Evolutionary conservation across 2,113 vertebrate species (phyloP).

Genomic region (Apteryx mantelli): DNA sequence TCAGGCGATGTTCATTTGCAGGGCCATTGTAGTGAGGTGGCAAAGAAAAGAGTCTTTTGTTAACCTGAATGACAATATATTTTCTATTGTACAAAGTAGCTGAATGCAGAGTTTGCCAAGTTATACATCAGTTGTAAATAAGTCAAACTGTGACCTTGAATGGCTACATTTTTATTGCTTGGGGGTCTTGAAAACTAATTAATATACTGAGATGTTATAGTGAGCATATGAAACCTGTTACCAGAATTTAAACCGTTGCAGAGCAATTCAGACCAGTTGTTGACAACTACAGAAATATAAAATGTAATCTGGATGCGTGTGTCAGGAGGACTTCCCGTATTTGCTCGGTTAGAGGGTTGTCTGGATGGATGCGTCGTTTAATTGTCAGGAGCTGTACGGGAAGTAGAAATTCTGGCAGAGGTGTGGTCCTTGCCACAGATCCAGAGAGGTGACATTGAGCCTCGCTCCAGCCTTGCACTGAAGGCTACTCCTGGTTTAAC

Average conservation of each 20-base stretch:
- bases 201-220: constrained; percentile 72
- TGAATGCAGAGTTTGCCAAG: constrained; percentile 76
- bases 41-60: constrained; percentile 82
- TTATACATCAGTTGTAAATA: constrained; percentile 82
- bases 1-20: constrained; percentile 85
- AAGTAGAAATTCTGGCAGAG: not conserved
- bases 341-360: not conserved
- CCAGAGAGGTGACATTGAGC: not conserved
- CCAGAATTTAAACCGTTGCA: constrained; percentile 32
- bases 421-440: not conserved
- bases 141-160: constrained; percentile 83
- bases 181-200: constrained; percentile 77
- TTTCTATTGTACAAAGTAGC: constrained; percentile 76
- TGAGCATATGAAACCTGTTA: constrained; percentile 75
- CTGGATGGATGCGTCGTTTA: not conserved
- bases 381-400: not conserved
- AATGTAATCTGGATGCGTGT: not conserved
- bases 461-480: not conserved
- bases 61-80: constrained; percentile 83
- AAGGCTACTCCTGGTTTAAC: not conserved
- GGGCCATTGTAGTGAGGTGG: constrained; percentile 82
- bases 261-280: not conserved
- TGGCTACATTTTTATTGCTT: constrained; percentile 73
- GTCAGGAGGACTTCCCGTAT: not conserved
- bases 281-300: constrained; percentile 1